Evolutionary conservation across 2,888 invertebrate species (phyloP), one percentile per base, ranked within the genome.

Genomic region (Phlogophora meticulosa): DNA sequence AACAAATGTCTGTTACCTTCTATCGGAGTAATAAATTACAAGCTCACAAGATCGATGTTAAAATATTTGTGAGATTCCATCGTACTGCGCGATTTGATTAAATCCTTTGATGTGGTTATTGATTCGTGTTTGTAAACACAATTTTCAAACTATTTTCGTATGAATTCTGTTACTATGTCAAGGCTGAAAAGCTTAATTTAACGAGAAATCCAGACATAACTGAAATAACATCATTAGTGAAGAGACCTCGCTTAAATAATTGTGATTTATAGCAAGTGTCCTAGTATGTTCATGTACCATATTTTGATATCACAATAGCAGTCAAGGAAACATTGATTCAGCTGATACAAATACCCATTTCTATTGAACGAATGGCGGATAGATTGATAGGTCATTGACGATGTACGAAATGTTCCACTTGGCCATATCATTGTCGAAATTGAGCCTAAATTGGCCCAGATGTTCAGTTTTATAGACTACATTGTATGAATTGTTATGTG

Each of bases 351-450:
- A 77, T 55, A 69, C 34, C 66, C 79, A 78, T 85, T 82, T 77
- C 81, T 86, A 87, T 90, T 87, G 87, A 84, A 87, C 84, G 82
- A 87, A 85, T 82, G 83, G 83, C 65, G 65, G 78, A 84, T 83
- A 86, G 88, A 90, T 90, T 88, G 89, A 87, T 87, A 79, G 86
- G 78, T 87, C 87, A 89, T 88, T 90, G 91, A 88, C 84, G 83
- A 86, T 81, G 76, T 80, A 85, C 81, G 80, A 87, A 87, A 87
- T 85, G 85, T 87, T 84, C 84, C 83, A 82, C 82, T 86, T 85
- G 77, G 74, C 69, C 62, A 76, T 87, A 87, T 85, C 81, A 84
- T 72, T 74, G 78, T 82, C 85, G 79, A 78, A 80, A 81, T 79
- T 76, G 70, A 81, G 68, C 76, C 72, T 80, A 82, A 79, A 81